These are phyloP conservation scores for Notolabrus celidotus DNA, from an alignment of 2,797 vertebrate species.

Conservation along the genomic window DNA sequence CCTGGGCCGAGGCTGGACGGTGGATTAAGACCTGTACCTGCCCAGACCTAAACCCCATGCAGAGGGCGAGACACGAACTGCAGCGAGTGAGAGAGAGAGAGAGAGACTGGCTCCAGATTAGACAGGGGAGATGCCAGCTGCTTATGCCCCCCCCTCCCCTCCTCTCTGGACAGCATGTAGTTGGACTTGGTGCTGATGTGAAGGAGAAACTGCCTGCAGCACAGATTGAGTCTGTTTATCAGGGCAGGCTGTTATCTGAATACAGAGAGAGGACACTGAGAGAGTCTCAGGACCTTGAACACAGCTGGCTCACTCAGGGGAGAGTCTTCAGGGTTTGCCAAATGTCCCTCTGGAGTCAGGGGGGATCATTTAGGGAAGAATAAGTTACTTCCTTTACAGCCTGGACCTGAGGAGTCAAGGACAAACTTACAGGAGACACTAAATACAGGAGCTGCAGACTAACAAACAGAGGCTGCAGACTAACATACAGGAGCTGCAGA, in stretches of 20 bases:
- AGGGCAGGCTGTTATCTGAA: slow-evolving; percentile 40
- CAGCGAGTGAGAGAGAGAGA: slow-evolving; percentile 56
- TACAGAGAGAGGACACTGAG: slow-evolving; percentile 34
- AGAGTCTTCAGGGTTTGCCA: slow-evolving; percentile 18
- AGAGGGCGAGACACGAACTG: slow-evolving; percentile 67
- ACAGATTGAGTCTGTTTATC: slow-evolving; percentile 22
- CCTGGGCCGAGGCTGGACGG: slow-evolving; percentile 74
- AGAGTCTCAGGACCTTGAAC: slow-evolving; percentile 52
- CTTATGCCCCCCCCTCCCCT: too few species aligned
- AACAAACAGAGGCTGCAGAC: not conserved
- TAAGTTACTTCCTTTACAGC: slow-evolving; percentile 55
- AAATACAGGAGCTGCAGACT: not conserved
- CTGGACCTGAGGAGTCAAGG: slow-evolving; percentile 54
- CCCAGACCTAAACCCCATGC: slow-evolving; percentile 74
- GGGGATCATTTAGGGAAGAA: slow-evolving; percentile 25
- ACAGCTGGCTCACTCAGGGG: slow-evolving; percentile 56
- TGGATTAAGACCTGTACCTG: slow-evolving; percentile 74
- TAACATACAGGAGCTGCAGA: too few species aligned
- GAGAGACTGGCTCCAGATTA: slow-evolving; percentile 75
- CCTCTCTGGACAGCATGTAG: slow-evolving; percentile 30
- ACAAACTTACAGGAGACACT: slow-evolving; percentile 38
- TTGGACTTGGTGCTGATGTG: slow-evolving; percentile 32
- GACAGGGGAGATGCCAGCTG: slow-evolving; percentile 49
- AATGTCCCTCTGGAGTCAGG: slow-evolving; percentile 38
- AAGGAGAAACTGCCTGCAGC: not conserved